Evolutionary conservation across 2,797 vertebrate genomes (phyloP), one percentile per base, ranked within the genome.

Genomic region (Parauchenoglanis punctatus): DNA sequence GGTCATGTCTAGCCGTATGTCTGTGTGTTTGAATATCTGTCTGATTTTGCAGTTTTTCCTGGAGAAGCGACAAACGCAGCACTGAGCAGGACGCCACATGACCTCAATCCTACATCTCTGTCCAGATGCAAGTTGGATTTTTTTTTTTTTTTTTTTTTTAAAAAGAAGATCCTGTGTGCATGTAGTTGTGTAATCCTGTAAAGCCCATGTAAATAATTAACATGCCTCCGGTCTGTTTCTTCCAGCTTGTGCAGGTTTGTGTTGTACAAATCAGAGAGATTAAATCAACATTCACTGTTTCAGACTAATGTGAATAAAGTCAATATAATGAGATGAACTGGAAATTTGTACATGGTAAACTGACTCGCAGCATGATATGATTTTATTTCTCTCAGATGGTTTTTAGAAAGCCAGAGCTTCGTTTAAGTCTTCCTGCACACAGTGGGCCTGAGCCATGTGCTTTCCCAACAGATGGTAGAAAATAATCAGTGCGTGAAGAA

Each of bases 11-110:
- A 15, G 11, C 23, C 11, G 40, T 49, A 25, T 5, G 8, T 40
- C 7, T 23, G 20, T 46, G 3, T 18, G 8, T 72, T 44, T 76
- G 15, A 84, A 40, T 46, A 3, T 89, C 8, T 86, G 73, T 59
- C 87, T 89, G 65, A 54, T 89, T 83, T 85, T 49, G 23, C 87
- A 99, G 97, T 98, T 99, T 92, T 97, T 99, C 85, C 91, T 95
- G 89, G 95, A 96, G 89, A 98, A 96, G 92, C 96, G 95, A 91
- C 81, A 89, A 17, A 91, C 84, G 82, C 89, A 86, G 88, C 88
- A 75, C n/a, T 87, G 85, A 86, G 52, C 80, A 31, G 70, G 85
- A 61, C 54, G 10, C 4, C 13, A 6, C 20, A 63, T 23, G 65
- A 88, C 80, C n/a, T 70, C 70, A 40, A 13, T 70, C 25, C 46